phyloP scores from a whole-genome alignment of 1,140 invertebrate species.

The Anastatus disparis region DNA sequence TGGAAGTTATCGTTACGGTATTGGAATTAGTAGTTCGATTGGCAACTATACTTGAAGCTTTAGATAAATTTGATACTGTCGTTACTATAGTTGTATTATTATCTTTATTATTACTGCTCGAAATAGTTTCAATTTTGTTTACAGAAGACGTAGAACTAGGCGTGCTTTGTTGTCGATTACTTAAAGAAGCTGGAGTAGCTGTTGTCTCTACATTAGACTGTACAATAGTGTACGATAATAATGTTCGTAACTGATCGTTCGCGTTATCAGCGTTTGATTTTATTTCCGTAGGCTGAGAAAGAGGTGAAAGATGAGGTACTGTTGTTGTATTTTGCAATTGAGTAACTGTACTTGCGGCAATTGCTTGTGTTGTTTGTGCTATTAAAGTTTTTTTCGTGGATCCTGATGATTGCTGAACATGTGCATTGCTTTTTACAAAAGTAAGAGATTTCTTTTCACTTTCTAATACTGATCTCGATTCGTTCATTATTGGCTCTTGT shows the following conservation, averaged over 20 bases:
- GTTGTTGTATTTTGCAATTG: conserved; percentile 63
- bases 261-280: conserved; percentile 77
- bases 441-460: not conserved
- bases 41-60: not conserved
- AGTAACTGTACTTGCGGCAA: conserved; percentile 48
- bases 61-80: not conserved
- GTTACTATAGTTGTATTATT: not conserved
- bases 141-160: conserved; percentile 48
- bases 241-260: conserved; percentile 72
- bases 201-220: conserved; percentile 58
- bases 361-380: conserved; percentile 24
- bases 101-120: conserved; percentile 1
- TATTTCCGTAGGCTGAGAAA: conserved; percentile 77
- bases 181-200: no score
- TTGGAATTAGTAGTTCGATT: not conserved
- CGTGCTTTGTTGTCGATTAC: not conserved
- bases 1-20: conserved; percentile 60
- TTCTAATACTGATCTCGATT: not conserved
- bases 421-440: not conserved
- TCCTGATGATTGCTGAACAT: not conserved
- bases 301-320: conserved; percentile 74
- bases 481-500: conserved; percentile 49
- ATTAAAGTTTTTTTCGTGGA: conserved; percentile 8
- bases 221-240: conserved; percentile 58
- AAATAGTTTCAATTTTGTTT: no score